Evolutionary conservation across 2,888 invertebrate genomes (phyloP), one percentile per base, ranked within the genome.

Genomic region (Parasteatoda lunata): DNA sequence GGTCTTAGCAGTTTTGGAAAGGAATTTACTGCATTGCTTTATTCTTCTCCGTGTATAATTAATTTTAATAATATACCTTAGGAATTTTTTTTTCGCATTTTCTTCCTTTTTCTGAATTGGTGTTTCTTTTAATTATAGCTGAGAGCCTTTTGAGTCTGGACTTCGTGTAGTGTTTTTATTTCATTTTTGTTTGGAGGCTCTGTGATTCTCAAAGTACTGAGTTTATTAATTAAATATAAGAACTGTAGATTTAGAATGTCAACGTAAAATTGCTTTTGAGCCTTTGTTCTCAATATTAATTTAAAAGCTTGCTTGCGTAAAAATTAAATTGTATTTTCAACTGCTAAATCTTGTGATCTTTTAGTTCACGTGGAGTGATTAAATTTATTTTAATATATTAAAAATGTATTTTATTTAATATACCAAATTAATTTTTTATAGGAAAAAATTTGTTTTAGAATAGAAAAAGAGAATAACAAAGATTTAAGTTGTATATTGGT

Each of bases 51-150:
- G 15, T 68, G 54, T 84, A 84, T 79, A 84, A 84, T 84, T 84
- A 84, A 84, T 84, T 84, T 84, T 79, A 79, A 84, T 84, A 84
- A 84, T 79, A 79, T 69, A 84, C 79, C 75, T 75, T 75, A 64
- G 68, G 65, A 49, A 49, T 71, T 69, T 59, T 64, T 75, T 59
- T 75, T 73, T 69, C 45, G 30, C 7, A 6, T 54, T 66, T 51
- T 80, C 7, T 70, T 70, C 68, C 77, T 69, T 73, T 84, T 75
- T 45, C 30, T 13, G 68, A 64, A 71, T 54, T 64, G 54, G 64
- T 59, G 64, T 75, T 84, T 84, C 84, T 84, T 84, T 84, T 84
- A 84, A 84, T 84, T 84, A 84, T 84, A 49, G 64, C 84, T 73
- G 54, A 47, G 48, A 78, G 84, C 52, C 64, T 68, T 84, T 78